Percentiles rank a stretch among this genome's conserved stretches.
Evolutionary conservation across 2,113 vertebrate species (phyloP).

Genomic region (Triplophysa dalaica): DNA sequence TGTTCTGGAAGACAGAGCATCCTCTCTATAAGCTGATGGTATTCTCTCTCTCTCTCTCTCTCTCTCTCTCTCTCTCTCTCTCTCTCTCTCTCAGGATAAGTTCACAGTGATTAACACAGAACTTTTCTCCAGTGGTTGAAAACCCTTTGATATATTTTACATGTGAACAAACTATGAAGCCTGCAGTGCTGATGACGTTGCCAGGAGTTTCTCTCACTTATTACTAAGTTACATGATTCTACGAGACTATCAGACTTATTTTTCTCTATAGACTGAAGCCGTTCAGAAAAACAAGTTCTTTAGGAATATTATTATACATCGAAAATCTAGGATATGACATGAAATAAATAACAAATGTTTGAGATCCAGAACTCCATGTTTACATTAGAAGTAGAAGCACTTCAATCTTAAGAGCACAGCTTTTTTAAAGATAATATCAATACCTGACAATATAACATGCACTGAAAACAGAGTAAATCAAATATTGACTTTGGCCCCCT

Average conservation of each 20-base stretch:
- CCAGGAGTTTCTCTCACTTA: conserved; percentile 63
- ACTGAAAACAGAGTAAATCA: too few species aligned
- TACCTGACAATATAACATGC: too few species aligned
- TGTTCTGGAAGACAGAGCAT: too few species aligned
- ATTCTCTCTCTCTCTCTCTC: conserved; percentile 1
- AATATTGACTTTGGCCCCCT: too few species aligned
- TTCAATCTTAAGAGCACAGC: too few species aligned
- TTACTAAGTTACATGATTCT: conserved; percentile 50
- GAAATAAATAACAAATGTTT: too few species aligned
- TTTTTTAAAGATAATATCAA: too few species aligned
- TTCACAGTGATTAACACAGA: conserved; percentile 67
- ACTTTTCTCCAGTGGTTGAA: conserved; percentile 66
- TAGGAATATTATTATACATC: too few species aligned
- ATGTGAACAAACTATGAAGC: conserved; percentile 77
- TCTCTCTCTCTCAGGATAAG: conserved; percentile 12
- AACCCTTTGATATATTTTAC: conserved; percentile 73
- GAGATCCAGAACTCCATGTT: too few species aligned
- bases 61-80: conserved; percentile 17
- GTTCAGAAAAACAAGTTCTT: too few species aligned
- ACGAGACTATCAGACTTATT: conserved; percentile 46
- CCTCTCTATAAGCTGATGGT: too few species aligned
- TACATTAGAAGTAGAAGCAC: not conserved
- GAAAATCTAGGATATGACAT: too few species aligned
- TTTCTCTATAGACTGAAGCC: not conserved
- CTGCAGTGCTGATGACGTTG: conserved; percentile 72